Percentiles rank a stretch among this genome's conserved stretches.
Evolutionary conservation across 2,888 invertebrate species (phyloP).

Genomic region (Mesorhabditis spiculigera): DNA sequence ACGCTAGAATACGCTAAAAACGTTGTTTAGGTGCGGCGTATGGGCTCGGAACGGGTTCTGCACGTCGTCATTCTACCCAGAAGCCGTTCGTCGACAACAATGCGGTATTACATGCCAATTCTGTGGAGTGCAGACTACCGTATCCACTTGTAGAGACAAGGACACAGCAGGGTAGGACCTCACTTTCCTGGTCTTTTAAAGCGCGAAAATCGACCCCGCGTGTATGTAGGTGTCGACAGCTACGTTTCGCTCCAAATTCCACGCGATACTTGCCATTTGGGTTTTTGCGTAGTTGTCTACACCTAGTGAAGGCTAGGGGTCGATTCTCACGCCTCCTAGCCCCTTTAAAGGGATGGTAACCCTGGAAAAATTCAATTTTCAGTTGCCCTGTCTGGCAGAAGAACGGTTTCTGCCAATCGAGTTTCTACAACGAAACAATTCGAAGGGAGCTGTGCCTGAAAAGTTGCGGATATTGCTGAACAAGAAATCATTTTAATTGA

Average conservation of each 20-base stretch:
- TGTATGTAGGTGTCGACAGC: no score
- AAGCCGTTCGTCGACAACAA: background rate
- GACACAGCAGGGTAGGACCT: no score
- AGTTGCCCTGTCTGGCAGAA: background rate
- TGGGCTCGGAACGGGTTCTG: background rate
- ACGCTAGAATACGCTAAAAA: background rate
- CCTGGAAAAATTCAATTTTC: background rate
- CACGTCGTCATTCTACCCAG: background rate
- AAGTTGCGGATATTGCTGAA: background rate
- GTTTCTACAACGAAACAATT: background rate
- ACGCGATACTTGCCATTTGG: no score
- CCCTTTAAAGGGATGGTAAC: no score
- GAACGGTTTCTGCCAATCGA: background rate
- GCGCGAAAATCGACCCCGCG: no score
- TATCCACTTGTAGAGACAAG: no score
- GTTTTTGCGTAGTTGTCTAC: no score
- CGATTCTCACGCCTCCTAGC: no score
- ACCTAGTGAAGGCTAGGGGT: no score
- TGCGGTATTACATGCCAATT: background rate
- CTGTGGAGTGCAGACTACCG: background rate
- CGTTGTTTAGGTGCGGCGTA: background rate
- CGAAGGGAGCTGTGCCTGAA: background rate
- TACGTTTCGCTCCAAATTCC: no score
- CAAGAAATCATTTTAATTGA: no score
- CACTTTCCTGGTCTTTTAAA: no score